Base-by-base conservation (phyloP, 1,140 invertebrate genomes). In the Akabosia matsudoensis region DNA sequence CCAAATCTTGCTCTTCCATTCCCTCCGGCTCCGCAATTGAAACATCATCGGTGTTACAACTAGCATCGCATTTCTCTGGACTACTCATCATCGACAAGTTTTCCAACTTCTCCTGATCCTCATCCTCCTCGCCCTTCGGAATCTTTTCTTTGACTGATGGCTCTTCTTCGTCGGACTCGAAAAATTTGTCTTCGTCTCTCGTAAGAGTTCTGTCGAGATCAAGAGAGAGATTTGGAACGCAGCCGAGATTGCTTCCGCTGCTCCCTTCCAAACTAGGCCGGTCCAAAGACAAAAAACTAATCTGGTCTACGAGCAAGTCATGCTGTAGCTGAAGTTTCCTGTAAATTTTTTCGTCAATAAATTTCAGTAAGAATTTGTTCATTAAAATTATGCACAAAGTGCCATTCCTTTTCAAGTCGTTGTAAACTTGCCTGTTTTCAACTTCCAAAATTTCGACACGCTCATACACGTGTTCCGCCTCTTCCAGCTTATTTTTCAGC, bases 401-500 rank as follows among this genome's bases (percentile, higher is more conserved):
- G n/a, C n/a, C n/a, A n/a, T n/a, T n/a, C n/a, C n/a, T n/a, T n/a
- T n/a, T n/a, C n/a, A n/a, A n/a, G n/a, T n/a, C n/a, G n/a, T n/a
- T n/a, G n/a, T 77, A 1, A 56, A 76, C 45, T 34, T 70, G 76
- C 78, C 78, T 72, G 45, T 81, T 81, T 78, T 81, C 80, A 0
- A 45, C 74, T 74, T 81, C 45, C 37, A 81, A 72, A 37, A 70
- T 28, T 74, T 81, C 78, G n/a, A 76, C 75, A 18, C 73, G 56
- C 67, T 81, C 80, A 64, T 74, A 79, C 30, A 76, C 75, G n/a
- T 78, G 79, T 28, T 81, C 79, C 1, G 76, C 74, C 34, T 79
- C 75, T 73, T 81, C 77, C n/a, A 81, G 56, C 70, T 79, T 81
- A 2, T 70, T 79, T 73, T 76, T 78, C 75, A 81, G 70, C 51